Conservation (phyloP, 2,113 vertebrate genomes). For the Oryzias curvinotus region DNA sequence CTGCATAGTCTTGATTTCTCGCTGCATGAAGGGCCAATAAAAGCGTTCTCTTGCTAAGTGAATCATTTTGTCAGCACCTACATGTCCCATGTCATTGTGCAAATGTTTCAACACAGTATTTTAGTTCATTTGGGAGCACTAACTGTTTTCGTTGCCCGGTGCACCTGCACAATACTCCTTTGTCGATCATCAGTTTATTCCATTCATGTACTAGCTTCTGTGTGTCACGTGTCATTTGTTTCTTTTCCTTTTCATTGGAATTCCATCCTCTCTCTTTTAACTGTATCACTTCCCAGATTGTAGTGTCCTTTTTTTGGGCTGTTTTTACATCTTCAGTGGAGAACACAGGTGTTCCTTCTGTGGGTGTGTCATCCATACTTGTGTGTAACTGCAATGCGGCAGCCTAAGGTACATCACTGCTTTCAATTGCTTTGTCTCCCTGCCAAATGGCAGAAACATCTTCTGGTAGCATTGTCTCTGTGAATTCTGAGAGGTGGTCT, state of each 20-base stretch:
- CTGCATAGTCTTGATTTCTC: conserved; percentile 1
- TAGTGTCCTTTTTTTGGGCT: background rate
- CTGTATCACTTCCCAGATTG: conserved; percentile 17
- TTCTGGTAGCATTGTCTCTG: background rate
- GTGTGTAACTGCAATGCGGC: background rate
- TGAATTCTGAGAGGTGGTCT: background rate
- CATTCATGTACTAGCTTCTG: conserved; percentile 25
- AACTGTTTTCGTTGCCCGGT: background rate
- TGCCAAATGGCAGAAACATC: conserved; percentile 8
- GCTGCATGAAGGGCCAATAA: conserved; percentile 3
- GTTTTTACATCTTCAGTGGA: conserved; percentile 2
- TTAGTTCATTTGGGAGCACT: background rate
- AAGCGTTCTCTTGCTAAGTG: background rate
- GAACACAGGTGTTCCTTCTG: background rate
- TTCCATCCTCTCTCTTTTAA: conserved; percentile 8
- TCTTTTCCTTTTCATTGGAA: conserved; percentile 6
- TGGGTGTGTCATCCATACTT: background rate
- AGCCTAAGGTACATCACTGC: background rate
- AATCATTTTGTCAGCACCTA: conserved; percentile 5
- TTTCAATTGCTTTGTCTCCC: background rate
- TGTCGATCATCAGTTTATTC: background rate
- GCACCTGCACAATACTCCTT: background rate
- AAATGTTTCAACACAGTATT: background rate
- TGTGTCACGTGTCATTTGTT: conserved; percentile 10
- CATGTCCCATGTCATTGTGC: conserved; percentile 1